phyloP scores from a whole-genome alignment of 2,113 vertebrate species.

The Phrynocephalus versicolor region DNA sequence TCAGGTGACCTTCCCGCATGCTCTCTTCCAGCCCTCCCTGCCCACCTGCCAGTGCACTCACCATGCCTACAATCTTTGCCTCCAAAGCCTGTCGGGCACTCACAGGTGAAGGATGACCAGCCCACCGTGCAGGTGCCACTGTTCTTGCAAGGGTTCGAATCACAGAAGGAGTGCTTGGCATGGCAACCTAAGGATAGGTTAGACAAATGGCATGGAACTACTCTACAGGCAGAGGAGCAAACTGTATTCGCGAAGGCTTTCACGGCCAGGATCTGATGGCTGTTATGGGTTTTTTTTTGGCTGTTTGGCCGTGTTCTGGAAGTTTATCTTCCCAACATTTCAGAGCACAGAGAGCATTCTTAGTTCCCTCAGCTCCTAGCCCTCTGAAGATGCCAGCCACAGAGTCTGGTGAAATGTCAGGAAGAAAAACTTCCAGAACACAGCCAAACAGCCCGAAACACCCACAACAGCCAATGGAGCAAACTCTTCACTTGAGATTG shows the following conservation, averaged over 20 bases:
- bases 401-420: no score
- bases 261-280: no score
- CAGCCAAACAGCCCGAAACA: no score
- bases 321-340: no score
- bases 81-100: slow-evolving; percentile 93
- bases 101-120: slow-evolving; percentile 94
- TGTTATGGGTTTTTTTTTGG: no score
- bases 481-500: slow-evolving; percentile 20
- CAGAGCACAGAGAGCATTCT: no score
- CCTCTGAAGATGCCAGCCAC: no score
- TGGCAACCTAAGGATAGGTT: slow-evolving; percentile 83
- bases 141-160: slow-evolving; percentile 93
- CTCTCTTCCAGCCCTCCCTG: neutral
- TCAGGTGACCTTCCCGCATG: no score
- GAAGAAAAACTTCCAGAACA: no score
- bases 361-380: no score
- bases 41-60: slow-evolving; percentile 70
- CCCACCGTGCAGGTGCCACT: slow-evolving; percentile 89
- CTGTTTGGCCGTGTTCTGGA: no score
- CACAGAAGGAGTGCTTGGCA: slow-evolving; percentile 90
- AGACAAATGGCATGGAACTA: neutral
- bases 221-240: neutral
- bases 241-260: no score
- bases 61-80: slow-evolving; percentile 94
- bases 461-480: neutral